Conservation (phyloP, 2,888 invertebrate genomes). For the Cephonodes hylas region DNA sequence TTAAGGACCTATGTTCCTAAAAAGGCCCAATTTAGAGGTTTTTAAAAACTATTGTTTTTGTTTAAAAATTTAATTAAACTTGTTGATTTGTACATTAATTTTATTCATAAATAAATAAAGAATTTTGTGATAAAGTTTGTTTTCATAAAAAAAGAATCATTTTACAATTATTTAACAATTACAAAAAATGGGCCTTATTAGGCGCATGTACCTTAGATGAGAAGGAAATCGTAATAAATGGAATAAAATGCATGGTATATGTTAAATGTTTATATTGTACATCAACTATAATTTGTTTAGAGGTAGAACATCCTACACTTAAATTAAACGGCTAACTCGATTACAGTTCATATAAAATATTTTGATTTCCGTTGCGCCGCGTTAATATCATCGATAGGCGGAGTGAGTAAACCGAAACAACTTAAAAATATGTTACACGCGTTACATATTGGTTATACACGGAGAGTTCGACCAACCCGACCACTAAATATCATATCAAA, state of each 20-base stretch:
- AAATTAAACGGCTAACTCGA: slow-evolving; percentile 74
- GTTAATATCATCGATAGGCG: slow-evolving; percentile 74
- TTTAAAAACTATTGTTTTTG: too few species aligned
- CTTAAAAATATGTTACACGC: slow-evolving; percentile 31
- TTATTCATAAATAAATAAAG: too few species aligned
- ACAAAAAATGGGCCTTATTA: too few species aligned
- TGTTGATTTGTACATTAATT: too few species aligned
- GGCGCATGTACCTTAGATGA: too few species aligned
- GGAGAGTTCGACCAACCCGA: slow-evolving; percentile 14
- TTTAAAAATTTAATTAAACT: too few species aligned
- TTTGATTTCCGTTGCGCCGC: slow-evolving; percentile 62
- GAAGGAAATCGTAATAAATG: background rate
- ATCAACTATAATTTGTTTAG: slow-evolving; percentile 80
- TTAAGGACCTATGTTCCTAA: too few species aligned
- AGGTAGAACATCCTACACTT: slow-evolving; percentile 80
- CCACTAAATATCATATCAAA: too few species aligned
- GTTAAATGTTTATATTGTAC: slow-evolving; percentile 80
- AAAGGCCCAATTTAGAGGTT: too few species aligned
- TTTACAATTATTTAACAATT: too few species aligned
- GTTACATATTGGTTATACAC: slow-evolving; percentile 1
- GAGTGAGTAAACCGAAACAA: slow-evolving; percentile 61
- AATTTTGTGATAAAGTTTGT: too few species aligned
- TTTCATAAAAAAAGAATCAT: too few species aligned
- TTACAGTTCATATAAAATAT: slow-evolving; percentile 64
- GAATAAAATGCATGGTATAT: slow-evolving; percentile 49